phyloP scores from a whole-genome alignment of 2,113 vertebrate species.

The Oryzias woworae region DNA sequence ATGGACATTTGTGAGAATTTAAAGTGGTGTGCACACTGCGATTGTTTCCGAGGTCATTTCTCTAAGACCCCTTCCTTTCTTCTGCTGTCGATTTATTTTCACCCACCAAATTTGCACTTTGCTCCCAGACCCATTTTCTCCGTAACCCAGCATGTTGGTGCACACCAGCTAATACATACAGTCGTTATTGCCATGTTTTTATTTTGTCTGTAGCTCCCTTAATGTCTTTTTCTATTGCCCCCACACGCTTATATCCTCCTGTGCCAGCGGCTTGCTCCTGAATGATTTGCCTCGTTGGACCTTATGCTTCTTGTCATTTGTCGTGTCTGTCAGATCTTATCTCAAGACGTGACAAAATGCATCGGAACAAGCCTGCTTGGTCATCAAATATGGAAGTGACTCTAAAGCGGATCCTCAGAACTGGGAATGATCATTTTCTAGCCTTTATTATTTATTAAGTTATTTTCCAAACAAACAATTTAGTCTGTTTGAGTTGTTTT shows the following conservation, averaged over 20 bases:
- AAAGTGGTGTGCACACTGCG: no score
- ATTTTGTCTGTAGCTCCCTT: conserved; percentile 7
- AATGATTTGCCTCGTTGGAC: conserved; percentile 29
- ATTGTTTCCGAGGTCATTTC: no score
- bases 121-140: conserved; percentile 12
- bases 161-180: conserved; percentile 1
- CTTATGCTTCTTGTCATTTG: conserved; percentile 38
- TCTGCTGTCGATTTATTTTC: background rate
- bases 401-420: conserved; percentile 1
- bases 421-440: background rate
- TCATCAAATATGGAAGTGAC: conserved; percentile 28
- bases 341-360: conserved; percentile 32
- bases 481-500: no score
- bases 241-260: conserved; percentile 11
- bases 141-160: conserved; percentile 8
- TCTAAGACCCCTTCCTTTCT: background rate
- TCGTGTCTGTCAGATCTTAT: conserved; percentile 43
- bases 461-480: background rate
- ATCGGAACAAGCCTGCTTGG: conserved; percentile 7
- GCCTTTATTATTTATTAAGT: conserved; percentile 4
- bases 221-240: background rate
- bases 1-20: no score
- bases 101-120: conserved; percentile 7
- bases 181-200: background rate
- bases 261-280: conserved; percentile 10